phyloP scores from a whole-genome alignment of 2,888 invertebrate genomes.

The Ligdia adustata region DNA sequence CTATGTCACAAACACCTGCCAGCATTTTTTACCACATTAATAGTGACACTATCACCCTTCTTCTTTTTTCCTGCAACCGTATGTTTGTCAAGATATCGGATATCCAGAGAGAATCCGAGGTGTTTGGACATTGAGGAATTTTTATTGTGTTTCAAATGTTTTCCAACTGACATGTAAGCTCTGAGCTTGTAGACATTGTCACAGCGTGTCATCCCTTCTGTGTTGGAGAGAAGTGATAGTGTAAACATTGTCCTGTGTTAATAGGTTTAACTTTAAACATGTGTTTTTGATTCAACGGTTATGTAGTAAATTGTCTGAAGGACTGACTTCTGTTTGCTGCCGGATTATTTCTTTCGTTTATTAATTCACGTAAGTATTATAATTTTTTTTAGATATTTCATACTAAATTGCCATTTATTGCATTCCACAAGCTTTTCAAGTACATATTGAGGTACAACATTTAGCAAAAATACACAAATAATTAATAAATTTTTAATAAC shows the following conservation, averaged over 20 bases:
- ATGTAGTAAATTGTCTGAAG: too few species aligned
- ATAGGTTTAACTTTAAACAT: slow-evolving; percentile 2
- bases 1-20: neutral
- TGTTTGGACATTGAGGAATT: slow-evolving; percentile 15
- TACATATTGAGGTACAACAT: too few species aligned
- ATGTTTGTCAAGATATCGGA: slow-evolving; percentile 17
- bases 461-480: too few species aligned
- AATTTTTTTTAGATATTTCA: too few species aligned
- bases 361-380: too few species aligned
- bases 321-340: neutral
- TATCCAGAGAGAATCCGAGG: neutral
- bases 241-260: slow-evolving; percentile 3
- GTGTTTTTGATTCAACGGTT: neutral
- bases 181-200: slow-evolving; percentile 17
- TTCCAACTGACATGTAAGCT: neutral
- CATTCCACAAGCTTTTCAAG: too few species aligned
- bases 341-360: too few species aligned
- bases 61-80: slow-evolving; percentile 2
- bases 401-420: too few species aligned
- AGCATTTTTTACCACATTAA: slow-evolving; percentile 9
- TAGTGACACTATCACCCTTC: slow-evolving; percentile 8
- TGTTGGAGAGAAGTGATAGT: neutral
- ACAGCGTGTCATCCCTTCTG: neutral
- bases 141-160: slow-evolving; percentile 15
- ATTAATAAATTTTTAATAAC: too few species aligned